These are phyloP conservation scores for Menidia beryllina DNA, from an alignment of 2,113 vertebrate genomes.

Conservation along the genomic window DNA sequence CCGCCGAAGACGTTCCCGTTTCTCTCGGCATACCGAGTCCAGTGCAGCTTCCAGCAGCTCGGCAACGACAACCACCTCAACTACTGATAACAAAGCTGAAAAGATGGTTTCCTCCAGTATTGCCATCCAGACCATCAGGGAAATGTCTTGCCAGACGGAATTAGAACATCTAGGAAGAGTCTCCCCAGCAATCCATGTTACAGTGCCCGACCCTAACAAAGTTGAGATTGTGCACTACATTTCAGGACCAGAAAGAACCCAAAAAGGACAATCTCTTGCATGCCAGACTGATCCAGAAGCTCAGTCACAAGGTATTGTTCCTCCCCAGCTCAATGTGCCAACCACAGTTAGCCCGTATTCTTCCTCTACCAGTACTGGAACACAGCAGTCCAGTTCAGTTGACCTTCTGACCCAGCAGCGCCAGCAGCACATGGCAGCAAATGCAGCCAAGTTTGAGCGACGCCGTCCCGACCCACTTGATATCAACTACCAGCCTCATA, in stretches of 20 bases:
- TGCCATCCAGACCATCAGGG: constrained; percentile 92
- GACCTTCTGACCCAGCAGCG: constrained; percentile 83
- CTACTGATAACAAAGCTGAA: constrained; percentile 84
- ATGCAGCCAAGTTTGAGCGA: constrained; percentile 89
- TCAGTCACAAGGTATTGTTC: constrained; percentile 88
- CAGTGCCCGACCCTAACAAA: constrained; percentile 89
- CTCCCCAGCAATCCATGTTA: constrained; percentile 95
- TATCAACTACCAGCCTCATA: constrained; percentile 92
- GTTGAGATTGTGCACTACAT: constrained; percentile 97
- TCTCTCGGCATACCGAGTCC: constrained; percentile 89
- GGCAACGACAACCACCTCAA: constrained; percentile 12
- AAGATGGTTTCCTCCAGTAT: constrained; percentile 88
- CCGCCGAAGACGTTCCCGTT: constrained; percentile 89
- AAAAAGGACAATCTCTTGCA: constrained; percentile 92
- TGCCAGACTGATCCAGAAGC: constrained; percentile 95
- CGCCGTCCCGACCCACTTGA: constrained; percentile 95
- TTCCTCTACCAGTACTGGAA: constrained; percentile 82
- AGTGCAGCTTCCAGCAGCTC: constrained; percentile 31
- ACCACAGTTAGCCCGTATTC: constrained; percentile 92
- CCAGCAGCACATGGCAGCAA: constrained; percentile 79
- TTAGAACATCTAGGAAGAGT: constrained; percentile 86
- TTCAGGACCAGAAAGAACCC: constrained; percentile 94
- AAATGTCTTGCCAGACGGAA: constrained; percentile 80
- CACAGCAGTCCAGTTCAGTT: constrained; percentile 88
- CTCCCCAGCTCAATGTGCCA: constrained; percentile 90